A percentile compares a stretch with the other conserved stretches of the same genome.
Conservation (phyloP, 2,113 vertebrate species). For the Brachypodius melanocephalos region DNA sequence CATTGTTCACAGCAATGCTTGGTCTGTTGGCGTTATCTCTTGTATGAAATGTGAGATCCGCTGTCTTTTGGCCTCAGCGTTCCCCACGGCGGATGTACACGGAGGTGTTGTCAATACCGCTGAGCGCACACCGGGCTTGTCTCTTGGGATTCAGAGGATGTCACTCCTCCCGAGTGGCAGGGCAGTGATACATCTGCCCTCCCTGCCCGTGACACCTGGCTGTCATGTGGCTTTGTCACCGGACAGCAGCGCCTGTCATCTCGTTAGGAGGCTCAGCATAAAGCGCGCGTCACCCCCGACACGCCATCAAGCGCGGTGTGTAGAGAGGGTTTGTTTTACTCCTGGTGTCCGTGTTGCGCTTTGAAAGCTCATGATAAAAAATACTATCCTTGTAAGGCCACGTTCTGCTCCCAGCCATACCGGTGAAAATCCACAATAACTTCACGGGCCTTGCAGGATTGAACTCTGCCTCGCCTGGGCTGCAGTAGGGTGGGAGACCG, state of each 20-base stretch:
- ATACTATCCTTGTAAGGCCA: neutral
- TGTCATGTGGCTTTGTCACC: constrained; percentile 46
- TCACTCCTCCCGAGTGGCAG: constrained; percentile 38
- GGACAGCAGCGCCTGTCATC: constrained; percentile 56
- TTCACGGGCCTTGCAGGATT: neutral
- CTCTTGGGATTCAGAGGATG: constrained; percentile 59
- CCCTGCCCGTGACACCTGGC: constrained; percentile 50
- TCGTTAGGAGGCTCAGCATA: constrained; percentile 7
- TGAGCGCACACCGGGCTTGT: neutral
- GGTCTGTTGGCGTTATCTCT: neutral
- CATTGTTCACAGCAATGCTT: neutral
- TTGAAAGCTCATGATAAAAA: neutral
- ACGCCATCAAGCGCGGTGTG: neutral
- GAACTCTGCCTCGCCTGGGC: neutral
- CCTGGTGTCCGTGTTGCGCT: neutral
- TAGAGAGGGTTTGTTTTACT: neutral
- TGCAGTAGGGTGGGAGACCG: neutral
- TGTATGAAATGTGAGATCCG: neutral
- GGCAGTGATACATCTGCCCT: constrained; percentile 56
- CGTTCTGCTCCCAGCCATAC: neutral
- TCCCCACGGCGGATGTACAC: rapidly evolving
- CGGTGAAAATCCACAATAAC: neutral
- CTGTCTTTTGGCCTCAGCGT: neutral
- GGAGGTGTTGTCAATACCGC: neutral
- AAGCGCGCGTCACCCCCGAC: constrained; percentile 14